Conservation (phyloP, 1,140 invertebrate genomes). For the Ostrea edulis region DNA sequence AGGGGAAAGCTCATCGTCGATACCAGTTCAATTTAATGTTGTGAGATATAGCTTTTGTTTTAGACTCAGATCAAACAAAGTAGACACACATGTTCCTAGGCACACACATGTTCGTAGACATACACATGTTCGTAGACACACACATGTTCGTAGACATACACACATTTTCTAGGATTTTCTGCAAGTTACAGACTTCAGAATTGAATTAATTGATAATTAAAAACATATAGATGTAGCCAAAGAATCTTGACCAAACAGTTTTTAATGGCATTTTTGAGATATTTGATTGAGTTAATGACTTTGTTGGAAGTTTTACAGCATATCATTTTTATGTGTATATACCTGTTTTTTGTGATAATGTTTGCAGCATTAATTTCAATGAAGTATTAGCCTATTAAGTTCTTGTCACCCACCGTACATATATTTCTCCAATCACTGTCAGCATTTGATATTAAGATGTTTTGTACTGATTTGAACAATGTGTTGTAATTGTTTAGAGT, state of each 20-base stretch:
- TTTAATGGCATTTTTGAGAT: neutral
- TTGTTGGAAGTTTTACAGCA: neutral
- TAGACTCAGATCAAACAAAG: too few species aligned
- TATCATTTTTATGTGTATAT: neutral
- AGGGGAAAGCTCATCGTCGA: neutral
- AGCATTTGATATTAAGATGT: neutral
- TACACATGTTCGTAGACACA: too few species aligned
- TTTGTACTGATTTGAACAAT: too few species aligned
- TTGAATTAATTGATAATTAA: neutral
- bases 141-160: too few species aligned
- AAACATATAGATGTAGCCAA: neutral
- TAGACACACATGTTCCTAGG: too few species aligned
- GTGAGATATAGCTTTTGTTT: neutral
- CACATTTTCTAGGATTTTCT: neutral
- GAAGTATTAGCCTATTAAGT: neutral
- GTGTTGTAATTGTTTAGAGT: too few species aligned
- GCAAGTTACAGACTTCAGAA: neutral
- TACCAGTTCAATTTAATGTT: neutral
- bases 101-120: too few species aligned
- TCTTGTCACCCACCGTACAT: neutral
- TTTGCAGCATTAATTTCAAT: neutral
- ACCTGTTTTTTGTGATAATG: neutral
- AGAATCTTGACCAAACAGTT: neutral
- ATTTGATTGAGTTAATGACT: neutral
- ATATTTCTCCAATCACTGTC: neutral